Base-by-base conservation (phyloP, 1,140 invertebrate genomes). In the Heterodera schachtii region DNA sequence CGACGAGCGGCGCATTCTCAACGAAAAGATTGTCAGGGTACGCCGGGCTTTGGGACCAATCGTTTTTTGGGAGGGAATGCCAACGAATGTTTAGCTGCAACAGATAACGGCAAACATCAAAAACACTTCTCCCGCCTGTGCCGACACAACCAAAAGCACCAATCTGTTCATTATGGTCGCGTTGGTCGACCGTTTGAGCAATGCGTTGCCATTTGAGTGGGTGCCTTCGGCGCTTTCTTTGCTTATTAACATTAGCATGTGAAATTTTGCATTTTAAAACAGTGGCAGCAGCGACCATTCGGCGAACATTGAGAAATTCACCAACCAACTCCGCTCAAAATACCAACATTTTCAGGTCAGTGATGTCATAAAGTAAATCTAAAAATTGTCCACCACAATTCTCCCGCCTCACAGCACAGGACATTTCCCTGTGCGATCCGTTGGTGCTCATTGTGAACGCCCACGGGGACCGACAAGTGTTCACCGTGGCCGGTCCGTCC, bases 381-480 rank as follows among this genome's bases (percentile, higher is more conserved):
- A 16, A 46, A 21, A 78, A 7, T 66, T 49, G 16, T 70, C 19
- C 13, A 43, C 31, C n/a, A 6, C 69, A 78, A 64, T 64, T 44
- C 47, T 78, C 75, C 46, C 60, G 49, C 79, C 69, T n/a, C 78
- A 78, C 41, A 75, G 46, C 71, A 64, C 69, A 90, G 89, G 87
- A 89, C 57, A 69, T 87, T 67, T 73, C 78, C 49, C 46, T 84
- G 47, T 89, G 89, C 69, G 87, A 89, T 73, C 86, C 89, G 2
- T 80, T 90, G n/a, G 87, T 89, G 31, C 75, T 89, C 8, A 89
- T 89, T 66, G 87, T 89, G 2, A 89, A 89, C 70, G 88, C 87
- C 52, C 78, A 86, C 46, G 79, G 79, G 41, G 87, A 89, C 75
- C 80, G 87, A 67, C 87, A 89, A 79, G 87, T 89, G 19, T 90